phyloP scores from a whole-genome alignment of 2,113 vertebrate species.

The Rhizomys pruinosus region DNA sequence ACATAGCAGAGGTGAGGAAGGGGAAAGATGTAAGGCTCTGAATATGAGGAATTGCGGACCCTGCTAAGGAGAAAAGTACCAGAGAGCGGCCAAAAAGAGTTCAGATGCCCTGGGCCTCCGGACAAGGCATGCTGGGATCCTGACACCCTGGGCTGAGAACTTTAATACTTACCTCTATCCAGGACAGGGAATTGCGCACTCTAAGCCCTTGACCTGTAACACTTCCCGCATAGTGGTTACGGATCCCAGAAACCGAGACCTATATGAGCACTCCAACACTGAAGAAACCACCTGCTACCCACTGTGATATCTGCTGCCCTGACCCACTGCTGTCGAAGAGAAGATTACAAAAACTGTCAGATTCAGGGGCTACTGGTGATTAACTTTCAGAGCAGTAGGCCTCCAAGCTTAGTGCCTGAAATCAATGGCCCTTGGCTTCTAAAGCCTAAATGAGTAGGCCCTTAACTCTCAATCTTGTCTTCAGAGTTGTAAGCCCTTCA shows the following conservation, averaged over 20 bases:
- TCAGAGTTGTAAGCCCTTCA: not conserved
- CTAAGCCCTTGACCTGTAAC: not conserved
- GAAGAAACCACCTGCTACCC: too few relatives aligned
- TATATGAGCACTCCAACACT: not conserved
- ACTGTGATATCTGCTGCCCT: not conserved
- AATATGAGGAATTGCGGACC: not conserved
- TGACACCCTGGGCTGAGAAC: not conserved
- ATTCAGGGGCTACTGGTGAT: accelerated
- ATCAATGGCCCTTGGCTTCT: not conserved
- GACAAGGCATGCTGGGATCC: not conserved
- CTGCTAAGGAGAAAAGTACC: too few relatives aligned
- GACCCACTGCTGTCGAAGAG: not conserved
- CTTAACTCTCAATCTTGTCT: not conserved
- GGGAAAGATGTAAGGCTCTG: not conserved
- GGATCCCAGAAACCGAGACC: not conserved
- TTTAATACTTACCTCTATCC: not conserved
- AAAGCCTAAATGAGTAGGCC: not conserved
- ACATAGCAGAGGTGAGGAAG: not conserved
- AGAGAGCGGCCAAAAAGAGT: not conserved
- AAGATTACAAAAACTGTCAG: not conserved
- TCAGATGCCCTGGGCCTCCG: not conserved
- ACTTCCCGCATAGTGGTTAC: not conserved
- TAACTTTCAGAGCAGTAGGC: not conserved
- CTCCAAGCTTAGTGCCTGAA: not conserved
- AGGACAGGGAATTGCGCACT: not conserved